Evolutionary conservation across 2,888 invertebrate species (phyloP), one percentile per base, ranked within the genome.

Genomic region (Drosophila rellima): DNA sequence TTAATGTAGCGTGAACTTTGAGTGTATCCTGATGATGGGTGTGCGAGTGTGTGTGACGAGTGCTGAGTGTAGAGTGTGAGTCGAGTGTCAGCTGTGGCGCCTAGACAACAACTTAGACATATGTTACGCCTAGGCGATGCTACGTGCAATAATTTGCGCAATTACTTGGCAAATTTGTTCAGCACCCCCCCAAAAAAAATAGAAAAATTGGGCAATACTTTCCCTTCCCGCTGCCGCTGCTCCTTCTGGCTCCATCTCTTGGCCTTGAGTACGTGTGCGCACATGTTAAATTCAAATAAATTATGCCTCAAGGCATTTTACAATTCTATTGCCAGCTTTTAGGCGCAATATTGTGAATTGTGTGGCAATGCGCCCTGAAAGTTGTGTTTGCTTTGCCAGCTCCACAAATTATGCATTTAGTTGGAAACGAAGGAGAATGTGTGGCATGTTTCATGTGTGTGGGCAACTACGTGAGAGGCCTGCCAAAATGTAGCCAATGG

Each of bases 61-160:
- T 39, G 56, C 5, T 26, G 26, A 20, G 17, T 39, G 56, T 7
- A 44, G 56, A 35, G 47, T 44, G 47, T 57, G 57, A 29, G 23
- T 59, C 37, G 55, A 55, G 55, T 65, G 76, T 33, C 78, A 77
- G 74, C 76, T 82, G 73, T 78, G 78, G 80, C 68, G 64, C 82
- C 70, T 66, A 69, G 70, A 68, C 78, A 73, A 75, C 69, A 74
- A 57, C 55, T 62, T 65, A 80, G 65, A 62, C 80, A 76, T 71
- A 77, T 86, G 79, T 74, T 74, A 77, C 70, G 81, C 78, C 84
- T 73, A 73, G 70, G 50, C 64, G 48, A 67, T 76, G 81, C 81
- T 88, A 85, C 85, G 85, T 85, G 85, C 88, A 85, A 85, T 85
- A 85, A 85, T 85, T 85, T 88, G 81, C 83, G 74, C 83, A 83